These are phyloP conservation scores for Neogobius melanostomus DNA, from an alignment of 2,113 vertebrate species.

Conservation along the genomic window DNA sequence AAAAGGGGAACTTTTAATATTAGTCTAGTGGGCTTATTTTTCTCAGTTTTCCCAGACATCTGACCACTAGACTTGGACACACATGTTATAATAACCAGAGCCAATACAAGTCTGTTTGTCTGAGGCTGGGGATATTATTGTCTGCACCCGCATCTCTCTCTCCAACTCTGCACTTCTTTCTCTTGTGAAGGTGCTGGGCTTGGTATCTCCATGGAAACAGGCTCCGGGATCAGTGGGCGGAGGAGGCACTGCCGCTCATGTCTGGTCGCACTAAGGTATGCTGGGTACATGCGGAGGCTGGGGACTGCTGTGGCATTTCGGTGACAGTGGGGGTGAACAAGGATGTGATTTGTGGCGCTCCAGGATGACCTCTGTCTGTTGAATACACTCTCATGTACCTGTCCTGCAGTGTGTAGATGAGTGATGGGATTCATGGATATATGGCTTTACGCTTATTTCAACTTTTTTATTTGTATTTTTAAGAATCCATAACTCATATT, in stretches of 20 bases:
- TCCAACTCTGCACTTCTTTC: slow-evolving; percentile 70
- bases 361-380: slow-evolving; percentile 52
- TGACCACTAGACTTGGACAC: slow-evolving; percentile 55
- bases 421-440: too few relatives aligned
- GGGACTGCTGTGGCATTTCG: slow-evolving; percentile 57
- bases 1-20: background rate
- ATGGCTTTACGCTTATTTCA: too few relatives aligned
- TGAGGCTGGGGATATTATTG: slow-evolving; percentile 70
- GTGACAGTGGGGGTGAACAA: slow-evolving; percentile 9
- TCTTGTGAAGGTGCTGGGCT: slow-evolving; percentile 75
- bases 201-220: slow-evolving; percentile 81
- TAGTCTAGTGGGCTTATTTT: background rate
- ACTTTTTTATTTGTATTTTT: too few relatives aligned
- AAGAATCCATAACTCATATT: too few relatives aligned
- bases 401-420: too few relatives aligned
- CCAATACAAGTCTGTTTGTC: slow-evolving; percentile 58
- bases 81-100: slow-evolving; percentile 60
- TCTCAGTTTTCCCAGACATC: slow-evolving; percentile 30
- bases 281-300: slow-evolving; percentile 35
- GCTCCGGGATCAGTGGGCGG: slow-evolving; percentile 50
- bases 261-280: slow-evolving; percentile 39
- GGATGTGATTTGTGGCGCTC: slow-evolving; percentile 30
- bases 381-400: slow-evolving; percentile 7
- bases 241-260: slow-evolving; percentile 25
- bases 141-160: slow-evolving; percentile 64